Conservation (phyloP, 2,888 invertebrate species). For the Nomada ferruginata region DNA sequence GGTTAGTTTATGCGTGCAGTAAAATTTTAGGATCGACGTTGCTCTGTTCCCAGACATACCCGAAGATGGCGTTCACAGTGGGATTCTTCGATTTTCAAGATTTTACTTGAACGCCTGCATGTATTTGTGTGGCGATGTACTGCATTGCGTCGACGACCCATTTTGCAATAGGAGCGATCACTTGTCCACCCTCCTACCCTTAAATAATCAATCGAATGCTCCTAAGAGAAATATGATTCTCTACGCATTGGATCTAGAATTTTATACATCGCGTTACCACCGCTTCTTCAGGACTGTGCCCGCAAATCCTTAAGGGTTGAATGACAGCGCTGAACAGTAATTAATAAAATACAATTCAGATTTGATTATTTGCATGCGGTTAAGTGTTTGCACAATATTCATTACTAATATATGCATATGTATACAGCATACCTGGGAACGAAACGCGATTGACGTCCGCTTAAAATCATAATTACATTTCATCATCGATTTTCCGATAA, state of each 20-base stretch:
- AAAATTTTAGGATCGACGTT: slow-evolving; percentile 54
- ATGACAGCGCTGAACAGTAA: too few species aligned
- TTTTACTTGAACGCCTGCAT: slow-evolving; percentile 49
- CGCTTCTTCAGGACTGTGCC: not conserved
- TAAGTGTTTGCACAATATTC: not conserved
- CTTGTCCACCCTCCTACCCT: slow-evolving; percentile 70
- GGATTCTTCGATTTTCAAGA: slow-evolving; percentile 75
- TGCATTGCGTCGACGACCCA: slow-evolving; percentile 82
- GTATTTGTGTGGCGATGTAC: slow-evolving; percentile 68
- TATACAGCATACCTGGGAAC: not conserved
- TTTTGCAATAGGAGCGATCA: slow-evolving; percentile 77
- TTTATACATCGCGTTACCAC: not conserved
- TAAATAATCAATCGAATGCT: slow-evolving; percentile 75
- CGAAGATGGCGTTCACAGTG: slow-evolving; percentile 68
- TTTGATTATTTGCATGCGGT: not conserved
- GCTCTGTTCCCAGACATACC: slow-evolving; percentile 36
- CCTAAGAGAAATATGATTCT: slow-evolving; percentile 17
- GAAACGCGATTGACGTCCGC: not conserved
- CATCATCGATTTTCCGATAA: slow-evolving; percentile 33
- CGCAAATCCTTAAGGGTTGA: not conserved
- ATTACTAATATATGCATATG: not conserved
- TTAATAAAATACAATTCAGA: too few species aligned
- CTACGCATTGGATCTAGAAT: slow-evolving; percentile 2
- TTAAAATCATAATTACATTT: not conserved
- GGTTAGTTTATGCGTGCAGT: slow-evolving; percentile 41